These are phyloP conservation scores for Brachionus plicatilis DNA, from an alignment of 1,140 invertebrate species.

Conservation along the genomic window DNA sequence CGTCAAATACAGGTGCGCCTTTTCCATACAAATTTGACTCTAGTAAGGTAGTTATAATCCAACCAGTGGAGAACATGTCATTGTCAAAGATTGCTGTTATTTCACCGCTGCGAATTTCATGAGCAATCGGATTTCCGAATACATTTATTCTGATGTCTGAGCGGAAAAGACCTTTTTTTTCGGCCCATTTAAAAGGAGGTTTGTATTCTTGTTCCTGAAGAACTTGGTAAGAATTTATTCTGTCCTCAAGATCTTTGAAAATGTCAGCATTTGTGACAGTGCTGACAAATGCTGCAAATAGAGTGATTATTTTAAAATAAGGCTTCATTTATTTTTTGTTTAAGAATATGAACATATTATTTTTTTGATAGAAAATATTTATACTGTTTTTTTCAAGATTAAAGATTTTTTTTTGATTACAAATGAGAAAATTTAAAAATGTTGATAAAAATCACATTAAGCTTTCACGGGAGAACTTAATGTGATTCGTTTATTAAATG, in stretches of 20 bases:
- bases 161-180: conserved; percentile 44
- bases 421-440: not conserved
- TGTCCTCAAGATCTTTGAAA: not conserved
- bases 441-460: not conserved
- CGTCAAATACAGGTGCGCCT: conserved; percentile 41
- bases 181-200: conserved; percentile 43
- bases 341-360: not conserved
- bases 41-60: conserved; percentile 44
- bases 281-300: not conserved
- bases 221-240: conserved; percentile 41
- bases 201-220: conserved; percentile 41
- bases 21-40: conserved; percentile 44
- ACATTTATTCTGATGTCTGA: conserved; percentile 46
- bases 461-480: not conserved
- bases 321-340: not conserved
- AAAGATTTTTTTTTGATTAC: not conserved
- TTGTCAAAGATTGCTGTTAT: conserved; percentile 46
- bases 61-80: conserved; percentile 48
- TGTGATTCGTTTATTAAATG: too few species aligned
- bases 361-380: not conserved
- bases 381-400: not conserved
- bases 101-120: conserved; percentile 41
- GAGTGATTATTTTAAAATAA: not conserved
- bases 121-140: conserved; percentile 42
- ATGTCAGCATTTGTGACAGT: not conserved